Evolutionary conservation across 2,888 invertebrate genomes (phyloP).

Genomic region (Schizotus pectinicornis): DNA sequence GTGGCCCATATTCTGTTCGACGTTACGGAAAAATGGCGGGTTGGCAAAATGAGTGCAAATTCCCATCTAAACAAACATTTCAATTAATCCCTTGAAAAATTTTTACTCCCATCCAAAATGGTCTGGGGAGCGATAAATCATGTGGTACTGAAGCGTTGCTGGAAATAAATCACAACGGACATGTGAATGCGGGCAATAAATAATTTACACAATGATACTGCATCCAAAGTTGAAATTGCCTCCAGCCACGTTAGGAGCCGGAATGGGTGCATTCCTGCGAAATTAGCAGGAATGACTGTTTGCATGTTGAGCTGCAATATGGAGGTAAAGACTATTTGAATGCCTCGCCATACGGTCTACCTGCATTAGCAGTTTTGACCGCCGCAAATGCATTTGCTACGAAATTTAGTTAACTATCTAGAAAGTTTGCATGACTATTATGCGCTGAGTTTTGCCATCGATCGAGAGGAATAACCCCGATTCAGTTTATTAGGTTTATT

Average conservation of each 20-base stretch:
- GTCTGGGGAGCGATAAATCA: constrained; percentile 11
- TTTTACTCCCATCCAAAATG: constrained; percentile 10
- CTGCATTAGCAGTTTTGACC: too few relatives aligned
- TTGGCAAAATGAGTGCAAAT: too few relatives aligned
- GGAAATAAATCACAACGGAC: constrained; percentile 26
- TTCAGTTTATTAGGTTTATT: too few relatives aligned
- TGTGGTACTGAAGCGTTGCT: constrained; percentile 9
- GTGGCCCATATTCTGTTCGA: too few relatives aligned
- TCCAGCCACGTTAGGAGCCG: constrained; percentile 23
- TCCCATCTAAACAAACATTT: not conserved
- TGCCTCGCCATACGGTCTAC: not conserved
- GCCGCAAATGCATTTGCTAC: too few relatives aligned
- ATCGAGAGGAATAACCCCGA: too few relatives aligned
- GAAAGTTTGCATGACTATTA: too few relatives aligned
- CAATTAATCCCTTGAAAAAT: constrained; percentile 15
- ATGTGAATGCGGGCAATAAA: constrained; percentile 29
- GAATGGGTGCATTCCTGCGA: constrained; percentile 23
- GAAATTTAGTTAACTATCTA: too few relatives aligned
- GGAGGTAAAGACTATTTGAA: constrained; percentile 3
- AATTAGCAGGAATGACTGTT: constrained; percentile 25
- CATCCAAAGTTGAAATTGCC: constrained; percentile 34
- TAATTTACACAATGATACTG: constrained; percentile 31
- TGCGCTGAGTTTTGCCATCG: too few relatives aligned
- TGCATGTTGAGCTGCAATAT: constrained; percentile 14
- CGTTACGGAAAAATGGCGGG: too few relatives aligned